Evolutionary conservation across 2,113 vertebrate genomes (phyloP).

Genomic region (Chloropsis cyanopogon): DNA sequence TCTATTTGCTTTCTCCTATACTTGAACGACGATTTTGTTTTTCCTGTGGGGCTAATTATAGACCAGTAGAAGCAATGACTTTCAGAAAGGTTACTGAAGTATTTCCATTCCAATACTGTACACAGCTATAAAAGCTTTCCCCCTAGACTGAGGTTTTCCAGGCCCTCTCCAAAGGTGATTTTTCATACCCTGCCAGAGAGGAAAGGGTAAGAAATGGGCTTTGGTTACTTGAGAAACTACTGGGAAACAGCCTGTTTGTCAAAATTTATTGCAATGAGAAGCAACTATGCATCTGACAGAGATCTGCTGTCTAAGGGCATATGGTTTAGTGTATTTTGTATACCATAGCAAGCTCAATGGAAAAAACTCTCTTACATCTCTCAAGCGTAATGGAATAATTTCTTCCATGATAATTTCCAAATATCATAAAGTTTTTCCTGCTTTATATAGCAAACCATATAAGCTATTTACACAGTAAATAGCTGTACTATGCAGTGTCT

Average conservation of each 20-base stretch:
- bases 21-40: slow-evolving; percentile 40
- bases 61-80: slow-evolving; percentile 45
- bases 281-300: not conserved
- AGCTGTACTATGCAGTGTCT: not conserved
- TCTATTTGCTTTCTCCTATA: slow-evolving; percentile 21
- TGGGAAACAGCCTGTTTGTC: not conserved
- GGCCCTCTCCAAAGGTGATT: not conserved
- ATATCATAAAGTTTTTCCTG: not conserved
- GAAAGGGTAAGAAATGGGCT: not conserved
- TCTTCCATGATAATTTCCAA: not conserved
- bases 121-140: slow-evolving; percentile 16
- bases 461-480: not conserved
- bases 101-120: slow-evolving; percentile 34
- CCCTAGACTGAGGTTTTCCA: slow-evolving; percentile 1
- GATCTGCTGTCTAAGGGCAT: not conserved
- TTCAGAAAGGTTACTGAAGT: slow-evolving; percentile 57
- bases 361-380: not conserved
- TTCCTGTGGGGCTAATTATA: slow-evolving; percentile 55
- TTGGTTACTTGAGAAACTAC: not conserved
- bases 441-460: not conserved
- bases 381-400: not conserved
- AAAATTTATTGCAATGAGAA: not conserved
- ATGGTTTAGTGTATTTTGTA: not conserved
- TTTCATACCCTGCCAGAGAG: not conserved
- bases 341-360: not conserved